Percentiles rank a stretch among this genome's conserved stretches.
Evolutionary conservation across 1,140 invertebrate genomes (phyloP).

Genomic region (Ladona fulva): DNA sequence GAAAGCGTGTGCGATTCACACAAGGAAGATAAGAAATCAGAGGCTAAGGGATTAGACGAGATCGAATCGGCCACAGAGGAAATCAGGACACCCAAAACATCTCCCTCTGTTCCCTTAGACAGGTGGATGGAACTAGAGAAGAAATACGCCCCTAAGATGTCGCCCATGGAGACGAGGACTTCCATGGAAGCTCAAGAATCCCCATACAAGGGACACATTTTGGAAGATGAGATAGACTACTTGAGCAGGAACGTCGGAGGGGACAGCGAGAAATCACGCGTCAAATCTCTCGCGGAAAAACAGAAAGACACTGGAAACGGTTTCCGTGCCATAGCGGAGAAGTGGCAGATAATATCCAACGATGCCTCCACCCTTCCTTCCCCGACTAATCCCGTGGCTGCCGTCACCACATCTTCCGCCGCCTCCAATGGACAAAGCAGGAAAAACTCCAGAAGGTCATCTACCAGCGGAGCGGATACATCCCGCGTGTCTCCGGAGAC

Average conservation of each 20-base stretch:
- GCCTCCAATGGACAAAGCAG: background rate
- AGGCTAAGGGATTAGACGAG: background rate
- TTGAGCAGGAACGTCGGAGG: background rate
- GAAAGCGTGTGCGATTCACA: background rate
- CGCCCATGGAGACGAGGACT: background rate
- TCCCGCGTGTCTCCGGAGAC: background rate
- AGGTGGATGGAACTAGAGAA: slow-evolving; percentile 27
- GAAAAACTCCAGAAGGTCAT: slow-evolving; percentile 9
- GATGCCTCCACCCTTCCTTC: slow-evolving; percentile 23
- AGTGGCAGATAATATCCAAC: slow-evolving; percentile 28
- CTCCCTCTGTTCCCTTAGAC: slow-evolving; percentile 18
- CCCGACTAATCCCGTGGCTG: background rate
- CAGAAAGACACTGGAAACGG: slow-evolving; percentile 29
- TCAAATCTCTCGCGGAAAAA: background rate
- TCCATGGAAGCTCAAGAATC: background rate
- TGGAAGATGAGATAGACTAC: background rate
- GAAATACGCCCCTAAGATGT: slow-evolving; percentile 24
- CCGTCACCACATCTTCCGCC: background rate
- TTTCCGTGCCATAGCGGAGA: slow-evolving; percentile 35
- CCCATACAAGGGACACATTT: background rate
- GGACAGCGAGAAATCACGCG: background rate
- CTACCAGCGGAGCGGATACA: background rate
- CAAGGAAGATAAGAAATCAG: background rate
- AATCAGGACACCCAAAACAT: background rate
- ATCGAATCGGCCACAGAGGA: background rate